Evolutionary conservation across 2,113 vertebrate genomes (phyloP).

Genomic region (Calidris pygmaea): DNA sequence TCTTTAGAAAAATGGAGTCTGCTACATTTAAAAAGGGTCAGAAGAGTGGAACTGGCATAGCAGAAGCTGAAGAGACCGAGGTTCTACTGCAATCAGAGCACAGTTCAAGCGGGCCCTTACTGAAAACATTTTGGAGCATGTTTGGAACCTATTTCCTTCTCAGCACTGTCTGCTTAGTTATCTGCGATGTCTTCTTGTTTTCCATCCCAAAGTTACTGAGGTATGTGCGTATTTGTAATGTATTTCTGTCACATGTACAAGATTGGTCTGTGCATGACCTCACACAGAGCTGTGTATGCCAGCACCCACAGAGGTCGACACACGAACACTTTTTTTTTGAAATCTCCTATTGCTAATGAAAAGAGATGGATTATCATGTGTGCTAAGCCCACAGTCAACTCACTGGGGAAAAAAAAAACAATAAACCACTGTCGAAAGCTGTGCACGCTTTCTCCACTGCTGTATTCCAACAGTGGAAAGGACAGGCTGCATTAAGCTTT

Average conservation of each 20-base stretch:
- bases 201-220: slow-evolving; percentile 86
- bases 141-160: slow-evolving; percentile 86
- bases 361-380: neutral
- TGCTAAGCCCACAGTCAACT: neutral
- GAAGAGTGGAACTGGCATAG: neutral
- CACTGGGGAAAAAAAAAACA: neutral
- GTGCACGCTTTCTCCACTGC: neutral
- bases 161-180: slow-evolving; percentile 81
- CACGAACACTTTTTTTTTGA: neutral
- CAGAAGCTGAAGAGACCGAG: slow-evolving; percentile 79
- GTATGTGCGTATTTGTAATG: slow-evolving; percentile 60
- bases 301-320: neutral
- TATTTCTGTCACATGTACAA: neutral
- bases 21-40: slow-evolving; percentile 28
- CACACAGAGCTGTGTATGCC: neutral
- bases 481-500: neutral
- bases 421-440: neutral
- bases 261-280: neutral
- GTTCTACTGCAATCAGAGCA: slow-evolving; percentile 76
- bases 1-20: slow-evolving; percentile 70
- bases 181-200: slow-evolving; percentile 89
- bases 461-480: neutral
- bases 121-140: slow-evolving; percentile 80
- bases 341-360: neutral
- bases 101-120: slow-evolving; percentile 74